Conservation (phyloP, 2,113 vertebrate genomes). For the Ramphastos sulfuratus region DNA sequence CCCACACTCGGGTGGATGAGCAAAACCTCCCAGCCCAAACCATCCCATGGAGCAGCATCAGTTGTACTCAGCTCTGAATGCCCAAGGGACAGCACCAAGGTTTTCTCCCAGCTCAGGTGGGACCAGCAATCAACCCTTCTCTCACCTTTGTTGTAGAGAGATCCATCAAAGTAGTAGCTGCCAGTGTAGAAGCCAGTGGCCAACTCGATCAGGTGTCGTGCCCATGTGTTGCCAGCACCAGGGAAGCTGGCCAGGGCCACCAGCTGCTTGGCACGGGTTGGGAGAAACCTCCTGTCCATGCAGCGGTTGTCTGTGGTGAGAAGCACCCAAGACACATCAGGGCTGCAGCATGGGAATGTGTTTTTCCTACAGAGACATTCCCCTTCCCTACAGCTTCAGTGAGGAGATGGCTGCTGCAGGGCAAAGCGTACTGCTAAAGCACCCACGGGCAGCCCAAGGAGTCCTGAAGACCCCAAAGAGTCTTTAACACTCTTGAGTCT, state of each 20-base stretch:
- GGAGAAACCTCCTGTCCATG: slow-evolving; percentile 93
- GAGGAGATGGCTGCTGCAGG: not conserved
- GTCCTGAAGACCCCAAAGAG: not conserved
- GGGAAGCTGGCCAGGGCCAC: slow-evolving; percentile 95
- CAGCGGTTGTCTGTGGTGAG: slow-evolving; percentile 89
- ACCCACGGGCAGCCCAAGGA: not conserved
- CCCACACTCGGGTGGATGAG: not conserved
- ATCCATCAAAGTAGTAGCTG: slow-evolving; percentile 98
- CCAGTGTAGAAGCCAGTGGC: slow-evolving; percentile 96
- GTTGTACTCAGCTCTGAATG: not conserved
- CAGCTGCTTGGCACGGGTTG: slow-evolving; percentile 84
- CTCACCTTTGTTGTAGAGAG: slow-evolving; percentile 97
- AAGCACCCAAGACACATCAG: rapidly evolving
- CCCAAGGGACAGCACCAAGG: not conserved
- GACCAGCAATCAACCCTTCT: rapidly evolving
- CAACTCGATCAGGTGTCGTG: slow-evolving; percentile 93
- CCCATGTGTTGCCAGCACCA: slow-evolving; percentile 97
- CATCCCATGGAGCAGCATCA: rapidly evolving
- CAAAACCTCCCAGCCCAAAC: not conserved
- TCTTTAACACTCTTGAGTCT: not conserved
- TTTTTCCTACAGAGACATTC: not conserved
- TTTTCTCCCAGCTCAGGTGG: not conserved
- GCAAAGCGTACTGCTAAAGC: not conserved
- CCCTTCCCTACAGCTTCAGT: rapidly evolving
- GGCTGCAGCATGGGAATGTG: rapidly evolving